phyloP scores from a whole-genome alignment of 2,888 invertebrate genomes.

The Aphodius granarius region DNA sequence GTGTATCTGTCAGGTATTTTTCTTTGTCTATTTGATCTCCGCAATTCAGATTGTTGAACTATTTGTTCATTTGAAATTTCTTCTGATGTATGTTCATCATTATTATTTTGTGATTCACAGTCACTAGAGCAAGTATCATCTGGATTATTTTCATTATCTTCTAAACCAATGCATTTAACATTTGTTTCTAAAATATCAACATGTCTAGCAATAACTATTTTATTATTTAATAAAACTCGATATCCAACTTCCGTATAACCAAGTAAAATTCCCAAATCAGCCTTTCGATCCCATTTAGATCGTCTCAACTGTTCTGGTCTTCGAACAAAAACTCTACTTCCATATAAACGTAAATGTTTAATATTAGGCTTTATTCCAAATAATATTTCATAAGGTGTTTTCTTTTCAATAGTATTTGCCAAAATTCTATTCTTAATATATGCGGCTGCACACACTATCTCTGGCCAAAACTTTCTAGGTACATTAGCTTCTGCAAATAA shows the following conservation, averaged over 20 bases:
- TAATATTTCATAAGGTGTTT: slow-evolving; percentile 17
- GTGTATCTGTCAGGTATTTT: slow-evolving; percentile 15
- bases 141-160: slow-evolving; percentile 14
- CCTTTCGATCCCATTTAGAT: slow-evolving; percentile 17
- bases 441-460: slow-evolving; percentile 13
- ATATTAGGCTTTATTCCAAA: slow-evolving; percentile 19
- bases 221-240: slow-evolving; percentile 20
- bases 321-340: slow-evolving; percentile 28
- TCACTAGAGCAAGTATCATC: not conserved
- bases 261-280: slow-evolving; percentile 19
- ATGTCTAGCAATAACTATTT: slow-evolving; percentile 25
- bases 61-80: not conserved
- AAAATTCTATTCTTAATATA: slow-evolving; percentile 9
- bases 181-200: slow-evolving; percentile 22
- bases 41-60: slow-evolving; percentile 1
- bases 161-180: slow-evolving; percentile 21
- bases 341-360: slow-evolving; percentile 26
- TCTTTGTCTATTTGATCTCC: slow-evolving; percentile 13
- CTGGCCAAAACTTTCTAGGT: slow-evolving; percentile 13
- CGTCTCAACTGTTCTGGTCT: slow-evolving; percentile 23
- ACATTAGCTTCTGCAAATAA: slow-evolving; percentile 15
- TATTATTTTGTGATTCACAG: not conserved
- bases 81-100: not conserved
- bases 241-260: slow-evolving; percentile 24
- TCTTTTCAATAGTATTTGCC: slow-evolving; percentile 21